Evolutionary conservation across 64 coral and sea anemone species (phyloP).

Genomic region (Montipora sp.): DNA sequence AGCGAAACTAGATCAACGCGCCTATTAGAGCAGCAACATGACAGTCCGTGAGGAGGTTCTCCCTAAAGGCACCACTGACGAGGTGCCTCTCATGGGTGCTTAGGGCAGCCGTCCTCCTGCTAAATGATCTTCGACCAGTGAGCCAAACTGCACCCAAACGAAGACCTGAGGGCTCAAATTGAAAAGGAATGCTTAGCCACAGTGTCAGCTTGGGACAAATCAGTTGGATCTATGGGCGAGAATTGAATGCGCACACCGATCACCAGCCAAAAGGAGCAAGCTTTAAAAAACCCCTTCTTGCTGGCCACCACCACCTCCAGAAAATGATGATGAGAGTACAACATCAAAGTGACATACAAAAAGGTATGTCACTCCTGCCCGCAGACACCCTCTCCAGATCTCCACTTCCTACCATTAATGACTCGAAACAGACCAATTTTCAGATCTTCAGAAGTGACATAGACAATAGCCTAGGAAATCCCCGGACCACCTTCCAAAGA

Average conservation of each 20-base stretch:
- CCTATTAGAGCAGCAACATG: too few relatives aligned
- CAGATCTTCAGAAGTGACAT: conserved; percentile 12
- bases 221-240: not conserved
- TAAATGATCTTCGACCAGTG: conserved; percentile 6
- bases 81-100: too few relatives aligned
- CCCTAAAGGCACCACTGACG: too few relatives aligned
- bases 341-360: conserved; percentile 22
- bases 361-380: conserved; percentile 12
- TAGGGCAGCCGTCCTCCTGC: conserved; percentile 18
- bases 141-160: conserved; percentile 25
- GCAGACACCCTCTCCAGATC: conserved; percentile 37
- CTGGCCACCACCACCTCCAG: conserved; percentile 12
- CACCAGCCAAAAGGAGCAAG: conserved; percentile 22
- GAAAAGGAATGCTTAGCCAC: conserved; percentile 54
- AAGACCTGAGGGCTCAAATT: conserved; percentile 54
- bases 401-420: conserved; percentile 40
- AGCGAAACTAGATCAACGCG: too few relatives aligned
- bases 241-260: conserved; percentile 35
- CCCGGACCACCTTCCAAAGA: conserved; percentile 36
- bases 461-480: conserved; percentile 18
- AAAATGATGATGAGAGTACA: conserved; percentile 31
- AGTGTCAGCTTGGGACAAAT: conserved; percentile 39
- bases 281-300: conserved; percentile 43
- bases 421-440: conserved; percentile 36
- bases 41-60: too few relatives aligned